A percentile compares a stretch with the other conserved stretches of the same genome.
These are phyloP conservation scores for Orchestia grillus DNA, from an alignment of 1,140 invertebrate genomes.

Conservation along the genomic window DNA sequence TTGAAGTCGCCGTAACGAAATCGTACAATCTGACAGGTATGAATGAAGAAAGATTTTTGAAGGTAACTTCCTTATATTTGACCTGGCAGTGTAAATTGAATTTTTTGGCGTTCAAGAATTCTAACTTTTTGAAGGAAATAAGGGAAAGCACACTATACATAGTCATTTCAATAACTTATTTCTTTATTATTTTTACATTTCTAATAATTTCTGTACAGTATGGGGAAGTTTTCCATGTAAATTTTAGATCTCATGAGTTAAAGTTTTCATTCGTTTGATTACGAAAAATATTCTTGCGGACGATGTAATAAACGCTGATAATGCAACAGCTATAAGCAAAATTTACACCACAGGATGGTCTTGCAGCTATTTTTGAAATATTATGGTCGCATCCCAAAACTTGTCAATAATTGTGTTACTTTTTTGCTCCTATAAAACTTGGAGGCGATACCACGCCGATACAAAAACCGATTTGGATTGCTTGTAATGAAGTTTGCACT, in stretches of 20 bases:
- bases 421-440: not conserved
- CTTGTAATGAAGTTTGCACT: constrained; percentile 32
- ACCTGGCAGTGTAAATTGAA: not conserved
- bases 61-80: not conserved
- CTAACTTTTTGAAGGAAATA: not conserved
- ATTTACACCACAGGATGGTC: not conserved
- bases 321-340: not conserved
- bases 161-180: not conserved
- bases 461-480: not conserved
- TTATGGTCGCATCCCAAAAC: not conserved
- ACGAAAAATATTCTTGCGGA: not conserved
- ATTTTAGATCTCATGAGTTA: not conserved
- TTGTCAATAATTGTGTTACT: not conserved
- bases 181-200: not conserved
- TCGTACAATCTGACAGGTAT: not conserved
- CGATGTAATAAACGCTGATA: not conserved
- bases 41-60: not conserved
- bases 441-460: not conserved
- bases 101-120: not conserved
- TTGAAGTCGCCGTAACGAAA: not conserved
- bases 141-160: not conserved
- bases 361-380: not conserved
- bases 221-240: not conserved
- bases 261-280: not conserved
- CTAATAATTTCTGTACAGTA: not conserved